These are phyloP conservation scores for Rhabdomys dilectus DNA, from an alignment of 2,113 vertebrate species.

Conservation along the genomic window DNA sequence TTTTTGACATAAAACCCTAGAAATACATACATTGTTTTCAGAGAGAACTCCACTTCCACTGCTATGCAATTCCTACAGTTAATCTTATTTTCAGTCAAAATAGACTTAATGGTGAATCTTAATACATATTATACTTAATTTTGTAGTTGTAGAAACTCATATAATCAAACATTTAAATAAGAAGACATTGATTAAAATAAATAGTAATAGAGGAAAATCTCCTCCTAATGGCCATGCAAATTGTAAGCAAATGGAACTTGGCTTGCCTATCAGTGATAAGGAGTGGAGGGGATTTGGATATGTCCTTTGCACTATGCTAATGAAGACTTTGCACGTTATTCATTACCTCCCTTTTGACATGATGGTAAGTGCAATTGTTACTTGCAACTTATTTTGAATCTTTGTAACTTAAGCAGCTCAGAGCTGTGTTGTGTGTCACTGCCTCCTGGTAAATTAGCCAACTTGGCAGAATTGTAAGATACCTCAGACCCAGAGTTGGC, in stretches of 20 bases:
- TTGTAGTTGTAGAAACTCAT: conserved; percentile 47
- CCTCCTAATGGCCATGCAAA: conserved; percentile 66
- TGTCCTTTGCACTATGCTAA: background rate
- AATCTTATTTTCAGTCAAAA: conserved; percentile 70
- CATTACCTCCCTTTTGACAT: conserved; percentile 47
- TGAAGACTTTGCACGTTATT: conserved; percentile 16
- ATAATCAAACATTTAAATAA: conserved; percentile 72
- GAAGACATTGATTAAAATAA: conserved; percentile 72
- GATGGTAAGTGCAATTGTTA: conserved; percentile 19
- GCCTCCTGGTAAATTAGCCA: conserved; percentile 21
- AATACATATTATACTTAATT: conserved; percentile 76
- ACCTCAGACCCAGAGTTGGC: conserved; percentile 14
- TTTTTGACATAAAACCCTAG: conserved; percentile 53
- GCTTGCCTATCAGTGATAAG: conserved; percentile 21
- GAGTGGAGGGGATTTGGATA: background rate
- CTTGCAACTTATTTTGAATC: conserved; percentile 30
- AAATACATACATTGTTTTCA: conserved; percentile 60
- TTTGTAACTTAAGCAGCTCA: background rate
- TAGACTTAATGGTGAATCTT: conserved; percentile 60
- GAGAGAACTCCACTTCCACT: conserved; percentile 3
- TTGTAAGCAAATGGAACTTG: conserved; percentile 59
- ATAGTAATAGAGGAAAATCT: conserved; percentile 44
- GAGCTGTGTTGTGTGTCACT: conserved; percentile 55
- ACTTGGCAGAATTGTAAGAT: conserved; percentile 10
- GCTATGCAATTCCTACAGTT: conserved; percentile 29